Evolutionary conservation across 2,888 invertebrate genomes (phyloP), one percentile per base, ranked within the genome.

Genomic region (Helobdella robusta): DNA sequence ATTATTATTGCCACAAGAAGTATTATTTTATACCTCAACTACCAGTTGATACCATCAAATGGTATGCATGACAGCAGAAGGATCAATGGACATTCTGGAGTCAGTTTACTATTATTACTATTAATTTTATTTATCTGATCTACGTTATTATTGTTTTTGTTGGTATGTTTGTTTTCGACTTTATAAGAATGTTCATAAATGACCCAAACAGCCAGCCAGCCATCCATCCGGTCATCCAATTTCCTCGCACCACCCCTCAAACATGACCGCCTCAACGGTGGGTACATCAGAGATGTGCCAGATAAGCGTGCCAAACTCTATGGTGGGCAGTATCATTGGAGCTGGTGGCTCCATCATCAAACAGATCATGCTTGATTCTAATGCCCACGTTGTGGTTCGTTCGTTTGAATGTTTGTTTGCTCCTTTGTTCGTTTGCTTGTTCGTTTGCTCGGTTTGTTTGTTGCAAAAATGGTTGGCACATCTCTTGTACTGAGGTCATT

Each of bases 261-360:
- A 40, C 48, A n/a, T n/a, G n/a, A n/a, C n/a, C n/a, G n/a, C n/a
- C n/a, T n/a, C n/a, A n/a, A n/a, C n/a, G n/a, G n/a, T n/a, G n/a
- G n/a, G n/a, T n/a, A n/a, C n/a, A n/a, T 35, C 20, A 4, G 71
- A 70, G 23, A 67, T 64, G 59, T 68, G 69, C 64, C 70, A 71
- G 59, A 69, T 73, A 54, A 65, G 90, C 83, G 94, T 97, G 82
- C 97, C 97, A 64, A 94, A 95, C 81, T 90, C 89, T 78, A 91
- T 94, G 65, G 95, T 98, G 62, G 97, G 97, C 66, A 95, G 97
- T 71, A 91, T 98, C 72, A 98, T 98, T 76, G 97, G 97, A 71
- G 91, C 93, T 59, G 95, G 93, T 81, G 97, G 97, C 65, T 88
- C 90, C 35, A 91, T 95, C 82, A 95, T 97, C 77, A 88, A 94